Conservation (phyloP, 2,888 invertebrate species). For the Baccha elongata region DNA sequence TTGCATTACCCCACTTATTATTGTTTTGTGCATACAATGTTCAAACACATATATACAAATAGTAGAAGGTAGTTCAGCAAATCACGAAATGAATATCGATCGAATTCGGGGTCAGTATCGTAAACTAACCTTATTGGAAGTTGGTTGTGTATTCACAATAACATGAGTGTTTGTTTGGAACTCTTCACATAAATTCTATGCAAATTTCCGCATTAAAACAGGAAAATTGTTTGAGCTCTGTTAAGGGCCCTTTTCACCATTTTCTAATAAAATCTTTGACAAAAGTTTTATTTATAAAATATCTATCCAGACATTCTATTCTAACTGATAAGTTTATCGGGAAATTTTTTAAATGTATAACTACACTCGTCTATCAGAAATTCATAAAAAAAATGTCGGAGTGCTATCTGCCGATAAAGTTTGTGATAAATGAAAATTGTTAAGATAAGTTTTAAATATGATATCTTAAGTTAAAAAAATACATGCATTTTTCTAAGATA, state of each 20-base stretch:
- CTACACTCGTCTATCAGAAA: too few relatives aligned
- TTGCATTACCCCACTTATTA: slow-evolving; percentile 32
- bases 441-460: too few relatives aligned
- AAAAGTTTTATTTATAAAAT: too few relatives aligned
- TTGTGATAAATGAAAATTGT: too few relatives aligned
- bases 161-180: slow-evolving; percentile 7
- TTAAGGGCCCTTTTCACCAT: background rate
- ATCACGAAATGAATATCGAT: background rate
- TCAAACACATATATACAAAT: slow-evolving; percentile 1
- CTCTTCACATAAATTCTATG: background rate
- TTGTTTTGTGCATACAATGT: background rate
- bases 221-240: background rate
- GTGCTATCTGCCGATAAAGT: too few relatives aligned
- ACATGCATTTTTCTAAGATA: too few relatives aligned
- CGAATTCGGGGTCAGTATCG: slow-evolving; percentile 10
- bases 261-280: too few relatives aligned
- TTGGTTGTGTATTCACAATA: background rate
- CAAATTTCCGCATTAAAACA: background rate
- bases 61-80: background rate
- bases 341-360: too few relatives aligned
- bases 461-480: too few relatives aligned
- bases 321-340: too few relatives aligned
- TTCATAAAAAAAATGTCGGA: too few relatives aligned
- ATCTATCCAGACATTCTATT: too few relatives aligned
- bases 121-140: background rate